A percentile compares a stretch with the other conserved stretches of the same genome.
These are phyloP conservation scores for Erpornis zantholeuca DNA, from an alignment of 2,113 vertebrate species.

Conservation along the genomic window DNA sequence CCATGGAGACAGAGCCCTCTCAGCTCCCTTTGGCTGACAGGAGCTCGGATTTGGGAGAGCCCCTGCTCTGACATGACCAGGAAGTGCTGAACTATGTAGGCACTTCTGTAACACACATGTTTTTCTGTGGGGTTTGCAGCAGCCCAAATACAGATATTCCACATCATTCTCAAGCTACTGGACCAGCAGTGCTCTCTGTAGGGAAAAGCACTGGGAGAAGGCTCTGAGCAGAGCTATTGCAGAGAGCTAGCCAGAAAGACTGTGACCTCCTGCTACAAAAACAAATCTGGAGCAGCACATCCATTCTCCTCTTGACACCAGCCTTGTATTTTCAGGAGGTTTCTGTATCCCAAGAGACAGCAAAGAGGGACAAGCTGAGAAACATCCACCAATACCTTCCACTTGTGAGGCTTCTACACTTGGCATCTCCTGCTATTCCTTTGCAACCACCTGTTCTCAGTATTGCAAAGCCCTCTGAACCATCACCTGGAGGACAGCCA, in stretches of 20 bases:
- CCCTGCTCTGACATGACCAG: not conserved
- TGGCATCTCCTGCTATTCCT: not conserved
- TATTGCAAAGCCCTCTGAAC: slow-evolving; percentile 34
- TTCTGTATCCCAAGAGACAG: not conserved
- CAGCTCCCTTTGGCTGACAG: not conserved
- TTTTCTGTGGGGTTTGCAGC: not conserved
- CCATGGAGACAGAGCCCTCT: not conserved
- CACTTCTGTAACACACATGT: not conserved
- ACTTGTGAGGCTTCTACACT: slow-evolving; percentile 13
- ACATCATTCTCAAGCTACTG: not conserved
- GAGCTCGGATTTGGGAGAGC: not conserved
- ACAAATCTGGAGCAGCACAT: not conserved
- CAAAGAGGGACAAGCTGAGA: not conserved
- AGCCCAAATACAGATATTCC: not conserved
- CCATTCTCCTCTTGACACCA: not conserved
- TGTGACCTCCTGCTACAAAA: not conserved
- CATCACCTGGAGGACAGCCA: not conserved
- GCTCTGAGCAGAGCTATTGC: not conserved
- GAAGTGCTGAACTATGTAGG: not conserved
- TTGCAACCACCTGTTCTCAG: slow-evolving; percentile 4
- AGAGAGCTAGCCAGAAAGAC: not conserved
- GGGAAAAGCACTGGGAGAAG: not conserved
- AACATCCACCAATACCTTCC: not conserved
- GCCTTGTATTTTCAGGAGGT: not conserved
- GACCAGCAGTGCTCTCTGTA: not conserved